Evolutionary conservation across 2,888 invertebrate species (phyloP), one percentile per base, ranked within the genome.

Genomic region (Mesochorus sp.): DNA sequence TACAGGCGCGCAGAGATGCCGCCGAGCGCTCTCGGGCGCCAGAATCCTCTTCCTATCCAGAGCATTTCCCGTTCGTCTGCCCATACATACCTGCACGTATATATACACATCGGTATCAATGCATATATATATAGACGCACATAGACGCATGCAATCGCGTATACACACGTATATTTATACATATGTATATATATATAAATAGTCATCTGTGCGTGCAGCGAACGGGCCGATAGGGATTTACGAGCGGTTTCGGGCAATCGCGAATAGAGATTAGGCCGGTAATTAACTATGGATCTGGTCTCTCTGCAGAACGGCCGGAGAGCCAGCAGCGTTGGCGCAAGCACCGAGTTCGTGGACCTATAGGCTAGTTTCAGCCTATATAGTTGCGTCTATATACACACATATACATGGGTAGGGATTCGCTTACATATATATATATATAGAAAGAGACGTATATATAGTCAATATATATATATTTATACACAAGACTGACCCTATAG

Each of bases 241-340:
- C 89, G 90, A 88, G 89, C 88, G 89, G 89, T 89, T 89, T 89
- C 89, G 86, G 90, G 89, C 90, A 90, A 90, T 90, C 90, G 90
- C 89, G 90, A 90, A 89, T 90, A 89, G 90, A 90, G 90, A 90
- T 90, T 90, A 90, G 90, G 88, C 88, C 87, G 90, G 90, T 90
- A 90, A 90, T 90, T 90, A 90, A 90, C 90, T 90, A 90, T 90
- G 89, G 90, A 90, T 89, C 90, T 89, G 88, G 89, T 88, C 80
- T 88, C 79, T 76, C 87, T 87, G 87, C 88, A 84, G 87, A 86
- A 85, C 87, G 84, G 84, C 87, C 85, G 83, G 83, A 83, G 83
- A 61, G 28, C 21, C 61, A 34, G 26, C 44, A 53, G 59, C 76
- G 14, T 24, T 24, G 67, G 31, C 71, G 80, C 82, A 66, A 82